These are phyloP conservation scores for Entomobrya proxima DNA, from an alignment of 2,888 invertebrate genomes.

Conservation along the genomic window DNA sequence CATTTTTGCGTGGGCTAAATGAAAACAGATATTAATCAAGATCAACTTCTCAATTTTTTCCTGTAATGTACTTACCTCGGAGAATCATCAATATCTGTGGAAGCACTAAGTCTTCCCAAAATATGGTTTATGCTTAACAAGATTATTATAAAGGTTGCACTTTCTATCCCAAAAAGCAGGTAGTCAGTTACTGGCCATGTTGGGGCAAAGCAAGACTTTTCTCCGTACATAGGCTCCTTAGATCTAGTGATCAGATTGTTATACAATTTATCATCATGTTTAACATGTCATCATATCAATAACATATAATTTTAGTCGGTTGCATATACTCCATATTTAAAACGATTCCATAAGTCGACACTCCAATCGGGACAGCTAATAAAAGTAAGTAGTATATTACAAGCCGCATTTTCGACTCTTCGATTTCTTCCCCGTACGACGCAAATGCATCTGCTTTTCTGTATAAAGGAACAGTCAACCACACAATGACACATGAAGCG, in stretches of 20 bases:
- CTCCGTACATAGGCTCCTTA: not conserved
- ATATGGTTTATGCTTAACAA: slow-evolving; percentile 48
- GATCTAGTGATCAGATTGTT: too few species aligned
- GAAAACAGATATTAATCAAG: not conserved
- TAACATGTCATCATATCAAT: too few species aligned
- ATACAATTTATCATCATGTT: too few species aligned
- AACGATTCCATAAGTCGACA: slow-evolving; percentile 51
- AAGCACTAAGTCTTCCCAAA: slow-evolving; percentile 43
- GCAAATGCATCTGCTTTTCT: slow-evolving; percentile 56
- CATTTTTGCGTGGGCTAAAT: not conserved
- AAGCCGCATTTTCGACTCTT: slow-evolving; percentile 56
- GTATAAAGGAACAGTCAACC: not conserved
- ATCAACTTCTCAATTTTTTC: not conserved
- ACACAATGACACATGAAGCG: not conserved
- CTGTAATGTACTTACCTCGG: slow-evolving; percentile 30
- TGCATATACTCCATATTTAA: slow-evolving; percentile 33
- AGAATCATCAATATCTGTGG: slow-evolving; percentile 56
- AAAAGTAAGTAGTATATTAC: slow-evolving; percentile 45
- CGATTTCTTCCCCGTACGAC: slow-evolving; percentile 60
- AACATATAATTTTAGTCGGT: too few species aligned
- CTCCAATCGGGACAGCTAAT: slow-evolving; percentile 45
- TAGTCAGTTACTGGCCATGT: slow-evolving; percentile 46
- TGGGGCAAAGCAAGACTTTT: slow-evolving; percentile 47
- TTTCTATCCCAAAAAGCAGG: slow-evolving; percentile 23
- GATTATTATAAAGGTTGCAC: slow-evolving; percentile 36